Evolutionary conservation across 2,888 invertebrate species (phyloP).

Genomic region (Drosophila rellima): DNA sequence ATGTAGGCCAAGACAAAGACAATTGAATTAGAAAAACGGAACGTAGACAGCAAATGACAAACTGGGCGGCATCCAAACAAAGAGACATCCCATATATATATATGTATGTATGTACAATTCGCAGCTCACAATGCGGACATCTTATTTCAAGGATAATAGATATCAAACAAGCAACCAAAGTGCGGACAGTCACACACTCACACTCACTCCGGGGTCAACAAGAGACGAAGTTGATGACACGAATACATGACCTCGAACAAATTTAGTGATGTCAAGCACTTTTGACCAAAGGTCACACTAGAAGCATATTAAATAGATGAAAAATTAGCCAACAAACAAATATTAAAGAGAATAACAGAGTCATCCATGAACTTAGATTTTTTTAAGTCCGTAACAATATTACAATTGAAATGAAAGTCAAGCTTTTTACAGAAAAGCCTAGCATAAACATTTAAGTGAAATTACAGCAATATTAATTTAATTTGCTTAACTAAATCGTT

Average conservation of each 20-base stretch:
- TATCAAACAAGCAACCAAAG: conserved; percentile 62
- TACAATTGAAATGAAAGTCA: neutral
- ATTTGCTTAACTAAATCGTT: too few relatives aligned
- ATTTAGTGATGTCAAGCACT: conserved; percentile 1
- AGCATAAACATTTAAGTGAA: neutral
- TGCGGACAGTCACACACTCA: conserved; percentile 28
- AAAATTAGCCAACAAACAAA: too few relatives aligned
- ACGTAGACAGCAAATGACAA: conserved; percentile 24
- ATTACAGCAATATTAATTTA: too few relatives aligned
- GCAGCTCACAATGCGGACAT: conserved; percentile 51
- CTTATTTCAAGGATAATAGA: conserved; percentile 73
- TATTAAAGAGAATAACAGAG: too few relatives aligned
- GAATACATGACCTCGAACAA: conserved; percentile 17
- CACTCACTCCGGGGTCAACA: conserved; percentile 2
- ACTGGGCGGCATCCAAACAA: too few relatives aligned
- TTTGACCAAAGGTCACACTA: conserved; percentile 9
- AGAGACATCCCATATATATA: conserved; percentile 19
- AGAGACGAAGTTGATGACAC: conserved; percentile 10
- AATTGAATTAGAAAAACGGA: conserved; percentile 65
- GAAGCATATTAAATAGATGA: conserved; percentile 4
- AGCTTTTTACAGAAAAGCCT: neutral
- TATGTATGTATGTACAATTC: neutral
- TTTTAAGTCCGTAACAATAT: neutral
- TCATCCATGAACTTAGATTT: too few relatives aligned
- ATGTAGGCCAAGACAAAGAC: conserved; percentile 64